Conservation (phyloP, 2,797 vertebrate genomes). For the Cossypha heuglini region DNA sequence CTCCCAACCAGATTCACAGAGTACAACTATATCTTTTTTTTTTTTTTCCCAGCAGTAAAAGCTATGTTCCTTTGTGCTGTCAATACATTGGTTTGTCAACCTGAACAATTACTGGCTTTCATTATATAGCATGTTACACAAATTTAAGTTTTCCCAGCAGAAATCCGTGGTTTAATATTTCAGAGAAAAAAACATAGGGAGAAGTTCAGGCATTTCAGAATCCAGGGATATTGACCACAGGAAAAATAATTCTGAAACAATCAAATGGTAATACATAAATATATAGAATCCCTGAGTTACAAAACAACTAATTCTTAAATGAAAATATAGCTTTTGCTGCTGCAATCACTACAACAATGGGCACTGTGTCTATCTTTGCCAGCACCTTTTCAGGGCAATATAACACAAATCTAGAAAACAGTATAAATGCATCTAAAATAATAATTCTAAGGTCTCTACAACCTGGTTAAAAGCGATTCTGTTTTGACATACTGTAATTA, state of each 20-base stretch:
- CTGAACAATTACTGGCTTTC: background rate
- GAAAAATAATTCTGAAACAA: background rate
- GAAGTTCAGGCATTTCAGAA: background rate
- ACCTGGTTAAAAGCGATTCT: background rate
- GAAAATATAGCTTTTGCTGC: background rate
- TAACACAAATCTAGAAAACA: background rate
- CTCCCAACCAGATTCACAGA: background rate
- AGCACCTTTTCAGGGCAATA: background rate
- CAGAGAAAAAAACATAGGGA: background rate
- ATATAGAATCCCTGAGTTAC: background rate
- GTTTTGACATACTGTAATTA: background rate
- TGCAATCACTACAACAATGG: background rate
- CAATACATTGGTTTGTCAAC: background rate
- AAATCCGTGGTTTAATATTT: background rate
- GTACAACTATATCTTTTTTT: background rate
- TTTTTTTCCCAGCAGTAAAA: background rate
- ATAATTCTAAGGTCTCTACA: background rate
- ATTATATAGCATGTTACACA: background rate
- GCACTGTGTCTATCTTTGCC: background rate
- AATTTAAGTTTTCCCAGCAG: background rate
- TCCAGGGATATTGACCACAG: background rate
- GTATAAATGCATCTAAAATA: background rate
- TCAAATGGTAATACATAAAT: background rate
- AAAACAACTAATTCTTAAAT: background rate
- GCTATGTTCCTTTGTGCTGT: rapidly evolving